Percentiles rank a stretch among this genome's conserved stretches.
These are phyloP conservation scores for Amiota minor DNA, from an alignment of 2,888 invertebrate genomes.

Conservation along the genomic window DNA sequence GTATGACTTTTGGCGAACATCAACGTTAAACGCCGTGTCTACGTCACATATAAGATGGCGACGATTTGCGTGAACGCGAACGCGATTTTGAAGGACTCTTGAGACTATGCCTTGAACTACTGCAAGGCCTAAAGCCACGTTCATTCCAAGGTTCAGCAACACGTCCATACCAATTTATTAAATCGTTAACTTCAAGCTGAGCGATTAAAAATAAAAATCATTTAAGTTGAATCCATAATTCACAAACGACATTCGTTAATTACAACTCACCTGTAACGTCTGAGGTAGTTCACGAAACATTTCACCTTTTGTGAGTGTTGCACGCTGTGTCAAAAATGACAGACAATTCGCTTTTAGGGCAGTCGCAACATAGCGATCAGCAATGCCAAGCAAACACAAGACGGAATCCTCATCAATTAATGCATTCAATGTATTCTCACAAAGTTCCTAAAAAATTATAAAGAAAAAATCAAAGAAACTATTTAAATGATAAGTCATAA, in stretches of 20 bases:
- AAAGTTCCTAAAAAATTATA: constrained; percentile 74
- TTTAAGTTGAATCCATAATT: not conserved
- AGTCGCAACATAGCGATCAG: constrained; percentile 79
- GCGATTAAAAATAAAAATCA: not conserved
- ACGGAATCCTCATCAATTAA: constrained; percentile 79
- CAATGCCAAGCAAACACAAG: constrained; percentile 78
- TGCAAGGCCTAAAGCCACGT: constrained; percentile 59
- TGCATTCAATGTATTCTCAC: constrained; percentile 77
- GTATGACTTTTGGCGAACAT: not conserved
- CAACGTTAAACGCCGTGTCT: constrained; percentile 43
- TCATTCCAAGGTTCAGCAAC: constrained; percentile 71
- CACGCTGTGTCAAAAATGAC: constrained; percentile 69
- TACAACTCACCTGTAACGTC: constrained; percentile 60
- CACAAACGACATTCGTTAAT: no score
- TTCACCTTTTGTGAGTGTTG: constrained; percentile 65
- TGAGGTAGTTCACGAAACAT: constrained; percentile 69
- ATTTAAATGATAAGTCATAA: not conserved
- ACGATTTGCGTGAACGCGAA: constrained; percentile 69
- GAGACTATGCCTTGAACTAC: constrained; percentile 64
- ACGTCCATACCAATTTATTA: constrained; percentile 71
- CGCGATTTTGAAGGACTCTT: constrained; percentile 69
- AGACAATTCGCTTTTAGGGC: constrained; percentile 68
- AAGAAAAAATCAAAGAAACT: not conserved
- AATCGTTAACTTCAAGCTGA: constrained; percentile 69
- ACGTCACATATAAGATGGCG: constrained; percentile 70